These are phyloP conservation scores for Alexandromys oeconomus DNA, from an alignment of 2,797 vertebrate genomes.

Conservation along the genomic window DNA sequence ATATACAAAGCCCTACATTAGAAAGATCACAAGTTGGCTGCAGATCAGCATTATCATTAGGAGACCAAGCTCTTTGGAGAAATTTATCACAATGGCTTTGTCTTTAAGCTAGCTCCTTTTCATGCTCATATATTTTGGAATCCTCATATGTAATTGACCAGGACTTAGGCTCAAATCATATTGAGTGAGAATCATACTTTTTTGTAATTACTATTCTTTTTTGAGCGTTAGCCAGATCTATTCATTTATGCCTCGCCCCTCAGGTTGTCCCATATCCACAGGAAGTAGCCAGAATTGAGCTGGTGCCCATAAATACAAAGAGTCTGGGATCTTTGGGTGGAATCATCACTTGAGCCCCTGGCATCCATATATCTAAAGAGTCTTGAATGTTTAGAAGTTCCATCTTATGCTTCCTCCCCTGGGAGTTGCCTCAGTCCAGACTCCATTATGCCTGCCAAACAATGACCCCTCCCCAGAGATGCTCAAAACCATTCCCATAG, in stretches of 20 bases:
- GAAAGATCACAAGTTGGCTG: background rate
- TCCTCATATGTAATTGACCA: background rate
- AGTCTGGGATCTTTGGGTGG: too few species aligned
- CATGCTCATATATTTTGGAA: background rate
- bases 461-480: too few species aligned
- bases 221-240: background rate
- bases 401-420: too few species aligned
- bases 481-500: too few species aligned
- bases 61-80: background rate
- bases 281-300: too few species aligned
- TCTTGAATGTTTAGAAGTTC: too few species aligned
- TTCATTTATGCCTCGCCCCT: background rate
- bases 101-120: background rate
- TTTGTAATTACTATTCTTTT: background rate
- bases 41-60: slow-evolving; percentile 3
- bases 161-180: slow-evolving; percentile 24
- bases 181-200: background rate
- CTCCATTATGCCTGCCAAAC: too few species aligned
- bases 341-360: too few species aligned
- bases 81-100: background rate
- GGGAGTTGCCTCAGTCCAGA: too few species aligned
- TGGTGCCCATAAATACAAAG: too few species aligned
- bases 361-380: too few species aligned
- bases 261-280: too few species aligned
- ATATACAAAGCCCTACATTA: slow-evolving; percentile 6